Evolutionary conservation across 1,140 invertebrate genomes (phyloP).

Genomic region (Condylostylus longicornis): DNA sequence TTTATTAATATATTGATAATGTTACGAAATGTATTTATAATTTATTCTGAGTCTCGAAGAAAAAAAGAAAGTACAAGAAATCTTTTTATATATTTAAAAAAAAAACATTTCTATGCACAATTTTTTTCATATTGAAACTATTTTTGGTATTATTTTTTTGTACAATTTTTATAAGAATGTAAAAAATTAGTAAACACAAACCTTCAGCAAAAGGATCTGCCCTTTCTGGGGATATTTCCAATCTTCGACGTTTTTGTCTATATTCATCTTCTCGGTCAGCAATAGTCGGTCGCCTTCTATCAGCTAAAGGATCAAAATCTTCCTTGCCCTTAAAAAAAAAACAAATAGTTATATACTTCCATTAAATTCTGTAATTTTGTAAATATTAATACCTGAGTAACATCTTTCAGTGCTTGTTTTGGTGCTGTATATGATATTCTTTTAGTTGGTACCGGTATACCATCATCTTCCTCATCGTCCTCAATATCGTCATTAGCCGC

Average conservation of each 20-base stretch:
- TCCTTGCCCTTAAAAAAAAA: conserved; percentile 56
- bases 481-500: conserved; percentile 79
- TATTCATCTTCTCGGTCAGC: conserved; percentile 96
- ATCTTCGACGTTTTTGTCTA: conserved; percentile 64
- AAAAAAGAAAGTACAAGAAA: too few relatives aligned
- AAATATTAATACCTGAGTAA: conserved; percentile 50
- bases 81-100: too few relatives aligned
- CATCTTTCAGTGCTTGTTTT: conserved; percentile 75
- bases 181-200: conserved; percentile 45
- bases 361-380: too few relatives aligned
- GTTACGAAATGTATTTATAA: too few relatives aligned
- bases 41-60: too few relatives aligned
- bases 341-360: too few relatives aligned
- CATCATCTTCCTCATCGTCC: conserved; percentile 77
- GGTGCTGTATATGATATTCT: conserved; percentile 72
- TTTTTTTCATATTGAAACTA: too few relatives aligned
- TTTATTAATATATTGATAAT: too few relatives aligned
- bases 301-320: conserved; percentile 93
- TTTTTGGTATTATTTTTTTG: too few relatives aligned
- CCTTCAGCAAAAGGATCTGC: conserved; percentile 96
- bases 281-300: conserved; percentile 76
- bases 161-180: too few relatives aligned
- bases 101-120: too few relatives aligned
- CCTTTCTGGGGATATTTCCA: conserved; percentile 91
- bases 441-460: conserved; percentile 47